Conservation (phyloP, 2,888 invertebrate genomes). For the Diachrysia chrysitis region DNA sequence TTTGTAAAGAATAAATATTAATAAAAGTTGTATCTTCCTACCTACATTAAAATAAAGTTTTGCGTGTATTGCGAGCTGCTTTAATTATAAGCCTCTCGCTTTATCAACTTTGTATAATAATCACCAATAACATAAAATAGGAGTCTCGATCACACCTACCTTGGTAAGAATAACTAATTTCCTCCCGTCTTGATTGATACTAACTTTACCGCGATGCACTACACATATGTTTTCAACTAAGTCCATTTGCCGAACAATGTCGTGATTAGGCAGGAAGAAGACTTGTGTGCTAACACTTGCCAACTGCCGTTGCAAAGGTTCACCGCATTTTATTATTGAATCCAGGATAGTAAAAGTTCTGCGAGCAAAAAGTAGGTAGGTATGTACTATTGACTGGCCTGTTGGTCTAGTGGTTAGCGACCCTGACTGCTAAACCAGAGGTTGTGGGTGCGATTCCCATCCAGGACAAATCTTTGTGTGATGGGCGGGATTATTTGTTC, state of each 20-base stretch:
- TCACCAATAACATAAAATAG: too few species aligned
- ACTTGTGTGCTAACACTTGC: constrained; percentile 64
- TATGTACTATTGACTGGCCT: background rate
- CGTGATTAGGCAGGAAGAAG: constrained; percentile 70
- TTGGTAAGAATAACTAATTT: constrained; percentile 69
- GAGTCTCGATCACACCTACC: constrained; percentile 52
- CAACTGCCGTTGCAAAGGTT: constrained; percentile 68
- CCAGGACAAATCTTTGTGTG: too few species aligned
- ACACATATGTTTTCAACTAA: constrained; percentile 68
- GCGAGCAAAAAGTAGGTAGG: constrained; percentile 9
- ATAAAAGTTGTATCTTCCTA: too few species aligned
- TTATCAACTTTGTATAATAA: too few species aligned
- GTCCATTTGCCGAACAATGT: constrained; percentile 77
- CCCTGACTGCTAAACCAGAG: too few species aligned
- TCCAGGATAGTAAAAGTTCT: constrained; percentile 74
- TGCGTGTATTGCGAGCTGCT: too few species aligned
- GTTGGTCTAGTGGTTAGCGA: too few species aligned
- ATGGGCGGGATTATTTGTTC: too few species aligned
- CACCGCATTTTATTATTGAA: constrained; percentile 69
- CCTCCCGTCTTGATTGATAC: constrained; percentile 63
- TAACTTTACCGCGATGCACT: constrained; percentile 75
- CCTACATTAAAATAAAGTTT: too few species aligned
- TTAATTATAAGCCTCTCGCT: too few species aligned
- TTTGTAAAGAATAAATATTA: too few species aligned
- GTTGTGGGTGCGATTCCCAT: too few species aligned